Percentiles rank a stretch among this genome's conserved stretches.
phyloP scores from a whole-genome alignment of 2,113 vertebrate genomes.

The Nesogale talazaci region DNA sequence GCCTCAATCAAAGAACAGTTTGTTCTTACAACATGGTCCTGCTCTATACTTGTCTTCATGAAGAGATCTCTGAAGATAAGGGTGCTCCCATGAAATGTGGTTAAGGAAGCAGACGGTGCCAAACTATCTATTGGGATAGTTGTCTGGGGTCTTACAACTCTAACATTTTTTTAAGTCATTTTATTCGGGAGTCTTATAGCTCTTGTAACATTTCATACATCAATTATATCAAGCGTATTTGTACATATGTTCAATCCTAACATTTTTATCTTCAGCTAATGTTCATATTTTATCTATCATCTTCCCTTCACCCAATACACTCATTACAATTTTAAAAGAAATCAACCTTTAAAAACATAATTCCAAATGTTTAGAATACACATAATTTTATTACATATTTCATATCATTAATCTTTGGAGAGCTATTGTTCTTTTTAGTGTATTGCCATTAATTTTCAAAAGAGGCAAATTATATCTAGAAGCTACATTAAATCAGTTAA shows the following conservation, averaged over 20 bases:
- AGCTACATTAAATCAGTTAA: background rate
- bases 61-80: too few species aligned
- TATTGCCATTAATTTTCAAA: conserved; percentile 66
- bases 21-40: too few species aligned
- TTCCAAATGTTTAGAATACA: background rate
- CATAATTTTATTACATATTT: background rate
- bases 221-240: too few species aligned
- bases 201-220: too few species aligned
- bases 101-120: too few species aligned
- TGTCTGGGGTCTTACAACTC: too few species aligned
- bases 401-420: background rate
- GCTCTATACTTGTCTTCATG: too few species aligned
- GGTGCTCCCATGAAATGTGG: too few species aligned
- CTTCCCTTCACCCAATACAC: background rate
- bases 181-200: too few species aligned
- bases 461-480: conserved; percentile 72
- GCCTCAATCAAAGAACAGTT: too few species aligned
- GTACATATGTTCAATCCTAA: too few species aligned
- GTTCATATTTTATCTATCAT: background rate
- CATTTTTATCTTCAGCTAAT: background rate
- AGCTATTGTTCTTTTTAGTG: background rate
- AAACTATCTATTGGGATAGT: too few species aligned
- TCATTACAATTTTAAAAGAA: conserved; percentile 11
- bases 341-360: conserved; percentile 14
- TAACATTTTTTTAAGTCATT: background rate